These are phyloP conservation scores for Apodemia arnacis DNA, from an alignment of 2,888 invertebrate species.

Conservation along the genomic window DNA sequence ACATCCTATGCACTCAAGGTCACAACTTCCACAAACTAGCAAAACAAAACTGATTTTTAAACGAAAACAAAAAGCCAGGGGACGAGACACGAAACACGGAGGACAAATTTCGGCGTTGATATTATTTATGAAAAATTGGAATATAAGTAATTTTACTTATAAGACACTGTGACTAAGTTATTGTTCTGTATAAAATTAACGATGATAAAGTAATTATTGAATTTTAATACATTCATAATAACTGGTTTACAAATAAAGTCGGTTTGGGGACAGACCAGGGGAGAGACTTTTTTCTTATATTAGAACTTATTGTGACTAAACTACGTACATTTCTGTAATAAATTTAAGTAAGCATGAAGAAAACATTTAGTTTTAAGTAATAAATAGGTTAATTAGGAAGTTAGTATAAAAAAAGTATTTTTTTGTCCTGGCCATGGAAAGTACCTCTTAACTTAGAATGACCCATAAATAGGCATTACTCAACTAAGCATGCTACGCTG, in stretches of 20 bases:
- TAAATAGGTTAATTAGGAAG: constrained; percentile 24
- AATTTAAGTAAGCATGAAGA: constrained; percentile 26
- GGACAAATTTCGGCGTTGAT: constrained; percentile 55
- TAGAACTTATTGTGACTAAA: constrained; percentile 35
- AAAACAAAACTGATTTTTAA: constrained; percentile 49
- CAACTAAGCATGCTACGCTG: constrained; percentile 9
- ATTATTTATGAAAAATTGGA: constrained; percentile 44
- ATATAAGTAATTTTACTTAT: constrained; percentile 30
- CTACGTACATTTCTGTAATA: constrained; percentile 27
- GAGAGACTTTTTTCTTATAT: constrained; percentile 49
- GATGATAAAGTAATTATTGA: no score
- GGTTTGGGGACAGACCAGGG: constrained; percentile 69
- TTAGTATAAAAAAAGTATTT: constrained; percentile 19
- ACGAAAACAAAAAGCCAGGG: constrained; percentile 68
- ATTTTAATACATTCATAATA: no score
- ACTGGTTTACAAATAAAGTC: no score
- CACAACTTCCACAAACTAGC: constrained; percentile 48
- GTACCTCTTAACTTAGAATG: no score
- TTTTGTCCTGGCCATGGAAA: constrained; percentile 26
- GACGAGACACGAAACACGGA: constrained; percentile 60
- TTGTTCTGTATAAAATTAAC: no score
- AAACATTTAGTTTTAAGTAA: constrained; percentile 13
- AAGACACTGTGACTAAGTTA: constrained; percentile 26
- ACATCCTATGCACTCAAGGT: constrained; percentile 43
- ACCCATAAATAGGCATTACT: no score